Conservation (phyloP, 2,888 invertebrate genomes). For the Mesochorus sp. region DNA sequence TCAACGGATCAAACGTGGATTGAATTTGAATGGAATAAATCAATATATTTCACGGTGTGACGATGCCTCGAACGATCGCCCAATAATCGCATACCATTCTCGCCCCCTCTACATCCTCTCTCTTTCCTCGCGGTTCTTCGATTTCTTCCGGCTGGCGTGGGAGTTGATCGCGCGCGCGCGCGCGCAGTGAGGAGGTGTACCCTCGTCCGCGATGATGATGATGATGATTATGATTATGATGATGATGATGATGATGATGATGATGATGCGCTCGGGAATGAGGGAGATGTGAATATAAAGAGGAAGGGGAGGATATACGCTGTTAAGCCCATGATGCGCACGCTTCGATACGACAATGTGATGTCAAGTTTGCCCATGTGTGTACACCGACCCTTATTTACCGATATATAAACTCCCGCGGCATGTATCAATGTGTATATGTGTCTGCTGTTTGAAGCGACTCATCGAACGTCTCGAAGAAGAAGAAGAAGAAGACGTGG, state of each 20-base stretch:
- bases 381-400: conserved; percentile 68
- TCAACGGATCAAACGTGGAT: not conserved
- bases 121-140: not conserved
- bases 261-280: not conserved
- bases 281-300: conserved; percentile 21
- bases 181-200: not conserved
- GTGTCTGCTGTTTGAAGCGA: not conserved
- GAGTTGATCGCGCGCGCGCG: conserved; percentile 33
- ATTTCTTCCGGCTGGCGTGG: conserved; percentile 58
- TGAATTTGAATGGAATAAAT: conserved; percentile 1
- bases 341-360: conserved; percentile 76
- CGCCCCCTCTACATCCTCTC: conserved; percentile 7
- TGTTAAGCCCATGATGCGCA: conserved; percentile 45
- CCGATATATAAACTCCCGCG: not conserved
- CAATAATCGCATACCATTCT: conserved; percentile 6
- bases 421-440: not conserved
- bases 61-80: not conserved
- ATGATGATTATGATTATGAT: conserved; percentile 25
- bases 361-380: conserved; percentile 75
- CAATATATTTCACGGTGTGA: not conserved
- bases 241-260: not conserved
- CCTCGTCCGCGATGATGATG: conserved; percentile 17
- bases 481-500: conserved; percentile 43
- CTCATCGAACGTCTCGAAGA: conserved; percentile 44
- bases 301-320: conserved; percentile 18